Percentiles rank a stretch among this genome's conserved stretches.
phyloP scores from a whole-genome alignment of 2,113 vertebrate species.

The Notechis scutatus region DNA sequence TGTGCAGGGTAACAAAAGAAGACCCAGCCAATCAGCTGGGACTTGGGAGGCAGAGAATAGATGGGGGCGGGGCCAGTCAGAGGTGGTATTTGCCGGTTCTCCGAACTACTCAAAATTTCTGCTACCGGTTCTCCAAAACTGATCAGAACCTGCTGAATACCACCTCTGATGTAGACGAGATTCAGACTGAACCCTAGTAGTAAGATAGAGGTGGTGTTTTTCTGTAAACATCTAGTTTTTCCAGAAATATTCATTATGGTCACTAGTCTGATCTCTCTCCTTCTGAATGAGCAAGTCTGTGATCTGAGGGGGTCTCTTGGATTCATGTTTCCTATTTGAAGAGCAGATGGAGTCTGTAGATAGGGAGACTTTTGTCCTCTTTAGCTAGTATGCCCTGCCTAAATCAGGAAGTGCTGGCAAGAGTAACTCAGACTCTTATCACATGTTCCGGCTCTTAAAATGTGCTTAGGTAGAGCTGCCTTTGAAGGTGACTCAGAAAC shows the following conservation, averaged over 20 bases:
- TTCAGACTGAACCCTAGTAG: not conserved
- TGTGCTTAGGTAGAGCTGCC: not conserved
- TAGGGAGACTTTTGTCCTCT: not conserved
- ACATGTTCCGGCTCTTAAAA: not conserved
- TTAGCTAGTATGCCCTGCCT: not conserved
- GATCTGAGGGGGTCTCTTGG: not conserved
- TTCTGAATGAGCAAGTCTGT: not conserved
- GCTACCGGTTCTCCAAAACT: too few relatives aligned
- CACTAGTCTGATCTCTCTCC: not conserved
- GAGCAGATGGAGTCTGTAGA: not conserved
- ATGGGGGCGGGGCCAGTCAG: too few relatives aligned
- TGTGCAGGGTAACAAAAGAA: too few relatives aligned
- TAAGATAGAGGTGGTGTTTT: not conserved
- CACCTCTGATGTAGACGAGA: not conserved
- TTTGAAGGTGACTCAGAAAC: not conserved
- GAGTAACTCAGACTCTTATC: not conserved
- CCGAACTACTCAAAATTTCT: too few relatives aligned
- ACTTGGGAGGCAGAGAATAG: too few relatives aligned
- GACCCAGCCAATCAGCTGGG: too few relatives aligned
- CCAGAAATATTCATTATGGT: not conserved
- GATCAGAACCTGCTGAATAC: too few relatives aligned
- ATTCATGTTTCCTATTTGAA: not conserved
- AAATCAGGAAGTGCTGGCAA: not conserved
- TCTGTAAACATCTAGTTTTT: not conserved
- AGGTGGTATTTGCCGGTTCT: too few relatives aligned